Base-by-base conservation (phyloP, 30 jellyfish, hydroid and myxozoan species). In the Turritopsis dohrnii region DNA sequence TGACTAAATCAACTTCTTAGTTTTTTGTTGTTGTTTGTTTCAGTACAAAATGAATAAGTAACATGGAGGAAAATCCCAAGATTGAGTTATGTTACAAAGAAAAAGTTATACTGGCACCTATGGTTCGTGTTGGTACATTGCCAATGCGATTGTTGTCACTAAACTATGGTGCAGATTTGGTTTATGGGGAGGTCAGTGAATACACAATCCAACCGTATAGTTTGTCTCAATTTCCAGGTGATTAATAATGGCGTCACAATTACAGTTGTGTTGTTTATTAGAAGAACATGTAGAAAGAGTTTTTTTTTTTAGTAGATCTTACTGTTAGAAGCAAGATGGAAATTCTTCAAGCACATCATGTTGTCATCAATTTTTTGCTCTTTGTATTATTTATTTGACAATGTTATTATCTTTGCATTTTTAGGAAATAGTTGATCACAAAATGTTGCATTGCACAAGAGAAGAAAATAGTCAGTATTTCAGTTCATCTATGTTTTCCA, bases 41-140 rank as follows among this genome's bases (percentile, higher is more conserved):
- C 13, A 41, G 60, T 41, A 3, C 60, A 41, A 41, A 41, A 3
- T 3, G 60, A 41, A 41, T 41, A 41, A 41, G 18, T 21, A 23
- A 23, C 23, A 76, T 28, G 52, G 76, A 13, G 8, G 52, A 74
- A 74, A 23, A 72, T 17, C 13, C 16, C 26, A 75, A 18, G 28
- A 28, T 76, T 29, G 54, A 28, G 4, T 28, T 76, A 21, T 28
- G 72, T 28, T 76, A 76, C 54, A 27, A 65, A 27, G 66, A 69
- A 26, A 93, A 93, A 69, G 21, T 83, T 18, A 85, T 88, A 21
- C 89, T 93, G n/a, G 98, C 98, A 53, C 98, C 98, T 9, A 93
- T 93, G 98, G 98, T 93, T 26, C 92, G 98, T 20, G 83, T 93
- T 31, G 96, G 96, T 17, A 88, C 98, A 5, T 81, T 93, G 24